Evolutionary conservation across 35 echinoderm and acorn worm genomes (phyloP).

Genomic region (Chiridota heheva): DNA sequence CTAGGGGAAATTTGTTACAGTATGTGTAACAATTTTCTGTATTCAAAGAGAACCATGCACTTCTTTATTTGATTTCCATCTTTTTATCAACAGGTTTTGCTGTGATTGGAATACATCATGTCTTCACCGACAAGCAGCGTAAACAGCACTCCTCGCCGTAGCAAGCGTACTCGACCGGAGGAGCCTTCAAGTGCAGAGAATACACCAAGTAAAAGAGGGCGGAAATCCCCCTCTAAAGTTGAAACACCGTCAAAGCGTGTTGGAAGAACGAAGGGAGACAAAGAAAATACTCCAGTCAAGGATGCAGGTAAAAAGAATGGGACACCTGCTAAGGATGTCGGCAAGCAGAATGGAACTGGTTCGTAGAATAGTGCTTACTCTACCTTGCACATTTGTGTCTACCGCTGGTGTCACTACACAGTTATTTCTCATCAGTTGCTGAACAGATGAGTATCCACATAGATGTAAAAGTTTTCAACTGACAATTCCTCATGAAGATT

Average conservation of each 20-base stretch:
- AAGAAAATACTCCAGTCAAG: slow-evolving; percentile 42
- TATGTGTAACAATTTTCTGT: too few species aligned
- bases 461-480: too few species aligned
- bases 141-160: slow-evolving; percentile 65
- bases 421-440: neutral
- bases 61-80: too few species aligned
- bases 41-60: too few species aligned
- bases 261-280: slow-evolving; percentile 24
- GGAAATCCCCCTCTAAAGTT: slow-evolving; percentile 28
- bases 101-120: slow-evolving; percentile 61
- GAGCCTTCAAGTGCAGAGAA: slow-evolving; percentile 66
- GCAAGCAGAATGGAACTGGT: slow-evolving; percentile 28
- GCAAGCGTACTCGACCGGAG: slow-evolving; percentile 62
- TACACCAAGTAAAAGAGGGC: slow-evolving; percentile 86
- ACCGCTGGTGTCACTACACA: neutral
- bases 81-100: too few species aligned
- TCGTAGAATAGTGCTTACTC: neutral
- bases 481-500: too few species aligned
- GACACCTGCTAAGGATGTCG: slow-evolving; percentile 19
- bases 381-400: neutral
- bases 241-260: slow-evolving; percentile 48
- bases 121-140: slow-evolving; percentile 72
- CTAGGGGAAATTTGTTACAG: too few species aligned
- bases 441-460: neutral
- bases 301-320: slow-evolving; percentile 53